A percentile compares a stretch with the other conserved stretches of the same genome.
Conservation (phyloP, 1,140 invertebrate genomes). For the Drosophila simulans region DNA sequence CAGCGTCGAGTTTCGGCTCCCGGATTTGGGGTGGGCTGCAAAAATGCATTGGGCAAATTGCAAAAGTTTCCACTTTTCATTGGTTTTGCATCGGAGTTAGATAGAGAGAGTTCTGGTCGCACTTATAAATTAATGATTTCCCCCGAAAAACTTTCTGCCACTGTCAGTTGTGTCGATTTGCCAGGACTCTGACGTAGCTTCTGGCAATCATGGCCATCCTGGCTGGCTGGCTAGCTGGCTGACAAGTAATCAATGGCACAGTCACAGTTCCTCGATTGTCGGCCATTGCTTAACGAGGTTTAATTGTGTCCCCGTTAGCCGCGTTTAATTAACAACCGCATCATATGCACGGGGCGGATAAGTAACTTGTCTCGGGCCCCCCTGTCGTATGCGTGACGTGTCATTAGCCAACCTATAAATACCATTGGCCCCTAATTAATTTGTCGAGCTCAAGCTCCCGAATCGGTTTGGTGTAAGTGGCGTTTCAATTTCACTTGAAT, state of each 20-base stretch:
- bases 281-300: constrained; percentile 47
- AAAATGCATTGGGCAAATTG: constrained; percentile 72
- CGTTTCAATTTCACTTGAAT: constrained; percentile 66
- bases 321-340: constrained; percentile 54
- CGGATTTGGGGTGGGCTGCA: neutral
- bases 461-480: constrained; percentile 37
- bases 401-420: constrained; percentile 51
- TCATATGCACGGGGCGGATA: constrained; percentile 22
- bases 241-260: constrained; percentile 39
- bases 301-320: constrained; percentile 44
- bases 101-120: constrained; percentile 31
- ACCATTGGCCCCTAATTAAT: constrained; percentile 53
- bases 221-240: constrained; percentile 1
- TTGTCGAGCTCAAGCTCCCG: constrained; percentile 16
- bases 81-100: constrained; percentile 47
- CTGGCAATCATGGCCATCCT: neutral
- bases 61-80: constrained; percentile 63
- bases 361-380: constrained; percentile 49
- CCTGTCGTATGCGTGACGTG: constrained; percentile 50
- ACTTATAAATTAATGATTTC: constrained; percentile 74
- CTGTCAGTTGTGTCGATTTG: constrained; percentile 14
- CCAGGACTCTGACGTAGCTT: neutral
- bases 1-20: constrained; percentile 21
- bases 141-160: constrained; percentile 37
- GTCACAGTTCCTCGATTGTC: constrained; percentile 22